Base-by-base conservation (phyloP, 2,113 vertebrate genomes). In the Chelonoidis abingdonii region DNA sequence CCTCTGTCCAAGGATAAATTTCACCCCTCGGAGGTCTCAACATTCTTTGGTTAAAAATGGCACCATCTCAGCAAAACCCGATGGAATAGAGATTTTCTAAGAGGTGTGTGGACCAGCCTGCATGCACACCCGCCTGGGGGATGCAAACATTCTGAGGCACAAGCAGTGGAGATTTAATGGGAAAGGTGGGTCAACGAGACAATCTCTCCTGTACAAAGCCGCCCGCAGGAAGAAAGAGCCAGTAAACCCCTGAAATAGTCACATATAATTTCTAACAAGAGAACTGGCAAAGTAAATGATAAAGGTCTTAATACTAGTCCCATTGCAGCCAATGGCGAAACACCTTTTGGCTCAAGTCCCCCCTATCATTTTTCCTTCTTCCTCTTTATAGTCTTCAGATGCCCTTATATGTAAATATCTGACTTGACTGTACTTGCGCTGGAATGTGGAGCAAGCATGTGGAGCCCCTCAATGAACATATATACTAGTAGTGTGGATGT, bases 241-340 rank as follows among this genome's bases (percentile, higher is more conserved):
- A 80, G 78, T 83, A 92, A 56, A 6, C 21, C 62, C 62, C 5
- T 1, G 0, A 35, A 91, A 25, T 52, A 41, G 88, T 78, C 88
- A n/a, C 19, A n/a, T 52, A n/a, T 24, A n/a, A n/a, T 80, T 52
- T 80, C n/a, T 52, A 88, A 85, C 10, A 12, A 35, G 57, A 97
- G 52, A 47, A 75, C 3, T 41, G n/a, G n/a, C 72, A 76, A 69
- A 50, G 49, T 10, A 80, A 7, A 17, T 44, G 21, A 47, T 3
- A 27, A 53, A 41, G 62, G 62, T 47, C 7, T 57, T 52, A 57
- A 41, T 84, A 3, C 3, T 53, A 57, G 31, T 75, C 59, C 80
- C 75, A n/a, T 8, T 12, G 6, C 5, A 93, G 31, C 38, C 50
- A 84, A 53, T 16, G 6, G 84, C 31, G 87, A 91, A 94, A 24